A percentile compares a stretch with the other conserved stretches of the same genome.
phyloP scores from a whole-genome alignment of 2,797 vertebrate species.

The Perodicticus potto region DNA sequence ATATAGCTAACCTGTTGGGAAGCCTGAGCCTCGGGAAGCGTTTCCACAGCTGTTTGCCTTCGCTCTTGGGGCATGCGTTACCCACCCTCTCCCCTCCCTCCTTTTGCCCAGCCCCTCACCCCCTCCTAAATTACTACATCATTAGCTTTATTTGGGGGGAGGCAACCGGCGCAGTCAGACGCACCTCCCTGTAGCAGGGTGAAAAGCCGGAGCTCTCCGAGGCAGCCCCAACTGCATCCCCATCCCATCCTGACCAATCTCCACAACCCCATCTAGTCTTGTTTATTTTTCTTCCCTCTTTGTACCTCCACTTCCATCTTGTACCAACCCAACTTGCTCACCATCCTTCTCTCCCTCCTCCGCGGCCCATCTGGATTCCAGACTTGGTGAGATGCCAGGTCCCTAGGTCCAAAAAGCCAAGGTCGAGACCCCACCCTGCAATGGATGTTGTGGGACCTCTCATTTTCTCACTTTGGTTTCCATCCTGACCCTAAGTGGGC shows the following conservation, averaged over 20 bases:
- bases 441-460: not conserved
- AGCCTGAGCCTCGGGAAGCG: constrained; percentile 68
- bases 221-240: constrained; percentile 15
- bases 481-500: not conserved
- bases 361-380: not conserved
- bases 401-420: not conserved
- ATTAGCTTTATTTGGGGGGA: constrained; percentile 78
- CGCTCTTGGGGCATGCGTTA: constrained; percentile 59
- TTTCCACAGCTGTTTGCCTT: constrained; percentile 69
- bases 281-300: constrained; percentile 3
- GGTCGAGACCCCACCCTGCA: not conserved
- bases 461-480: not conserved
- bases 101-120: constrained; percentile 73
- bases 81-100: constrained; percentile 66
- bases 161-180: not conserved
- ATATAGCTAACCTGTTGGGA: constrained; percentile 80
- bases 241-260: not conserved
- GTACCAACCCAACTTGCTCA: constrained; percentile 10
- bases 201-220: constrained; percentile 28
- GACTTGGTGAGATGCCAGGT: not conserved
- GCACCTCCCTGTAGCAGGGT: constrained; percentile 42
- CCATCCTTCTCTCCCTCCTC: not conserved
- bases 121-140: constrained; percentile 82
- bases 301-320: not conserved
- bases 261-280: not conserved